Evolutionary conservation across 2,797 vertebrate species (phyloP), one percentile per base, ranked within the genome.

Genomic region (Darevskia nairensis): DNA sequence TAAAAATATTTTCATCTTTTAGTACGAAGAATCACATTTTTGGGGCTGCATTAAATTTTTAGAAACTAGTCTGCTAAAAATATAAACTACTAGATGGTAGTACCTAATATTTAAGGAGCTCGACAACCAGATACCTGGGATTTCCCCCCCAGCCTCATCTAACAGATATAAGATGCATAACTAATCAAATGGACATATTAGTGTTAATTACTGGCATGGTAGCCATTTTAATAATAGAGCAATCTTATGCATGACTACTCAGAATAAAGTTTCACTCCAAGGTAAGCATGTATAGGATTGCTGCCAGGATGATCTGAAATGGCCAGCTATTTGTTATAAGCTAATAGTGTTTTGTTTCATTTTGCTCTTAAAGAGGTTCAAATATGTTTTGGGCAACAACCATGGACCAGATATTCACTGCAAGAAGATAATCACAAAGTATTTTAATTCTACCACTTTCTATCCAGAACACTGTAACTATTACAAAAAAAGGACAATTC

Each of bases 401-500:
- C 94, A 90, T 87, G 86, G 85, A 94, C 83, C 72, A 91, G 88
- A 93, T 88, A 94, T 74, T 95, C 93, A 93, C 85, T 86, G 82
- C 89, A 94, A 92, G 80, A 89, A 94, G 84, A 78, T 92, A 92
- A 93, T 81, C 87, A 89, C 80, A 66, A 93, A 94, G 80, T 74
- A 94, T 71, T 91, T 86, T 77, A 92, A 91, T 80, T 78, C 91
- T 93, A 93, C 86, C 64, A 76, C 93, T 93, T 89, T 23, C 95
- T 94, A 92, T n/a, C 89, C 88, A 94, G 88, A 94, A 92, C 17
- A 94, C 74, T 82, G 93, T 88, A 90, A 84, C 90, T 23, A 91
- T 90, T 93, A 92, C 92, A 94, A 94, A 95, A 93, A 93, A 89
- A 94, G 93, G 81, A 94, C 89, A 95, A 91, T 27, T 90, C 88